Conservation (phyloP, 2,113 vertebrate species). For the Albula glossodonta region DNA sequence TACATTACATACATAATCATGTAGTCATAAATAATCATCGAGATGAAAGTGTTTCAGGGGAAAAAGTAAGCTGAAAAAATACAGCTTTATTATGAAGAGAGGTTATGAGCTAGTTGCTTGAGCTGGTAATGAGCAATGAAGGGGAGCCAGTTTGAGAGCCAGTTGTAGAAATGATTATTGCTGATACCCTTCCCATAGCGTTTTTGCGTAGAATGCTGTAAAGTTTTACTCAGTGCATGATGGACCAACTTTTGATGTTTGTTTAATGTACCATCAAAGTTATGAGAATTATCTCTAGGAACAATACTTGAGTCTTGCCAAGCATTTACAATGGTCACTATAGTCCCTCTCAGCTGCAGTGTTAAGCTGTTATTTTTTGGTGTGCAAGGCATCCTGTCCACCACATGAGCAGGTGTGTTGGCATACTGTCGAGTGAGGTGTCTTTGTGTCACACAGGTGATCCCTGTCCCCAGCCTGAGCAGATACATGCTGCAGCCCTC, state of each 20-base stretch:
- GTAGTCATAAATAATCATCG: too few species aligned
- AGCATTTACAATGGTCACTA: neutral
- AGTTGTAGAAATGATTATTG: too few species aligned
- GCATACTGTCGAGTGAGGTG: neutral
- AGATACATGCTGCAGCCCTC: conserved; percentile 70
- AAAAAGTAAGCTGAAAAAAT: too few species aligned
- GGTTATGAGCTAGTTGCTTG: neutral
- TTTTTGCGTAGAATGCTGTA: neutral
- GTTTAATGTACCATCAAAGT: neutral
- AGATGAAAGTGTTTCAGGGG: too few species aligned
- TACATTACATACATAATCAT: neutral
- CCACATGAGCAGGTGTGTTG: neutral
- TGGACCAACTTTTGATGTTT: neutral
- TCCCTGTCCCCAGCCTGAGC: conserved; percentile 80
- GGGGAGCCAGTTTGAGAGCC: neutral
- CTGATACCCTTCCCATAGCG: too few species aligned
- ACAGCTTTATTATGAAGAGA: too few species aligned
- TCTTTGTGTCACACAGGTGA: conserved; percentile 64
- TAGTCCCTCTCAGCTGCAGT: neutral
- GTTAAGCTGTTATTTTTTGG: neutral
- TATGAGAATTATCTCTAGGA: neutral
- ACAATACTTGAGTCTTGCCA: neutral
- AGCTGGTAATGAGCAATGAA: neutral
- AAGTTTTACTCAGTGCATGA: neutral
- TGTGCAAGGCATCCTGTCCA: neutral